Percentiles rank a stretch among this genome's conserved stretches.
These are phyloP conservation scores for Hydrozoanthus tunicans DNA, from an alignment of 64 coral and sea anemone genomes.

Conservation along the genomic window DNA sequence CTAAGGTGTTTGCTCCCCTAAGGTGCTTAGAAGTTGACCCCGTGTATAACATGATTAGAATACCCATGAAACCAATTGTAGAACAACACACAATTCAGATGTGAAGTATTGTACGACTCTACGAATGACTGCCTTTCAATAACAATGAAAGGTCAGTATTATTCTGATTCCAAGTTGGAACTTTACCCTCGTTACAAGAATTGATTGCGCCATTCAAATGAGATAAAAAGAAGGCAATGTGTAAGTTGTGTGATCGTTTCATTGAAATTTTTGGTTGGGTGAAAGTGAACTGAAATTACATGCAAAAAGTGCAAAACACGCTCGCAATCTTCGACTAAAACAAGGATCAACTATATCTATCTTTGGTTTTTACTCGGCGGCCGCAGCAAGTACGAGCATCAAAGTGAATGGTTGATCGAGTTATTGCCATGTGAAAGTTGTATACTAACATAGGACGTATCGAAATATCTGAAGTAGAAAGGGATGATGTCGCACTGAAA, in stretches of 20 bases:
- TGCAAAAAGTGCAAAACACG: conserved; percentile 63
- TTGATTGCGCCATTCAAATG: conserved; percentile 60
- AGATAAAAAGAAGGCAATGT: conserved; percentile 71
- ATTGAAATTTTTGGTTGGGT: conserved; percentile 64
- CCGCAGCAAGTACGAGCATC: conserved; percentile 25
- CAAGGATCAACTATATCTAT: conserved; percentile 47
- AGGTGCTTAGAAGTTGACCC: no score
- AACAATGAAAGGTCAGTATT: conserved; percentile 38
- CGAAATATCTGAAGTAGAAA: conserved; percentile 56
- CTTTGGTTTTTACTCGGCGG: conserved; percentile 52
- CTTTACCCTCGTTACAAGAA: conserved; percentile 49
- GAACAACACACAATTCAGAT: no score
- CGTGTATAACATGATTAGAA: no score
- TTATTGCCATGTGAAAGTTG: conserved; percentile 54
- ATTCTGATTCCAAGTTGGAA: conserved; percentile 60
- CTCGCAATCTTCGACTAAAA: conserved; percentile 37
- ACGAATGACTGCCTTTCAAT: not conserved
- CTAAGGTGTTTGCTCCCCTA: no score
- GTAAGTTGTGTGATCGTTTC: conserved; percentile 66
- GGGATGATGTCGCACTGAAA: not conserved
- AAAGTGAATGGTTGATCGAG: not conserved
- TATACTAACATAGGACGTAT: conserved; percentile 11
- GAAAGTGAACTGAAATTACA: conserved; percentile 73
- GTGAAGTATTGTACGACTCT: no score
- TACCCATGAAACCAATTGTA: no score